Conservation (phyloP, 1,140 invertebrate species). For the Cyclina sinensis region DNA sequence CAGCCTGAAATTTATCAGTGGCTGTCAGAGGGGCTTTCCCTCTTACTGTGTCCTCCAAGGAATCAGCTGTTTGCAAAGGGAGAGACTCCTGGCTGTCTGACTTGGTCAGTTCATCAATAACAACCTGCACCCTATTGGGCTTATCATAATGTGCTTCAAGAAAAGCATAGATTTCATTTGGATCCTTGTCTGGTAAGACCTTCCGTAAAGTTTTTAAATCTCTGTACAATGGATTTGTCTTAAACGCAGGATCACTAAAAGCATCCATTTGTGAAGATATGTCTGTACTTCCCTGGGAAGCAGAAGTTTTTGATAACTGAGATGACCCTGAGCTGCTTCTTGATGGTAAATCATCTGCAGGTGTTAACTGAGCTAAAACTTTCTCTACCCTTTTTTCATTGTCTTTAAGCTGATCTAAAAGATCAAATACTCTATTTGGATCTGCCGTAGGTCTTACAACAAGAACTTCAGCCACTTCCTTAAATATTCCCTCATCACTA, state of each 20-base stretch:
- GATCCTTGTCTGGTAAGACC: constrained; percentile 81
- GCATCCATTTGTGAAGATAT: constrained; percentile 54
- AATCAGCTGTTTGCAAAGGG: constrained; percentile 25
- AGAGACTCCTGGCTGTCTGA: constrained; percentile 68
- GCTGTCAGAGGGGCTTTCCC: constrained; percentile 47
- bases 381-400: constrained; percentile 68
- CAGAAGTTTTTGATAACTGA: constrained; percentile 38
- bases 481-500: constrained; percentile 74
- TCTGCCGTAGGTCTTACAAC: constrained; percentile 59
- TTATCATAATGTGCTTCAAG: constrained; percentile 82
- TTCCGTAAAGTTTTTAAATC: constrained; percentile 81
- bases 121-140: constrained; percentile 79
- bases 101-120: constrained; percentile 81
- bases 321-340: constrained; percentile 43
- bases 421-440: constrained; percentile 70
- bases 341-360: constrained; percentile 66
- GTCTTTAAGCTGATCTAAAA: constrained; percentile 68
- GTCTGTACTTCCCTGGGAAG: constrained; percentile 39
- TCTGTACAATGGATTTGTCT: constrained; percentile 77
- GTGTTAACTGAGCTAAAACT: constrained; percentile 67
- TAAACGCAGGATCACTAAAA: constrained; percentile 72
- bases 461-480: constrained; percentile 73
- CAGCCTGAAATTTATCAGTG: constrained; percentile 86
- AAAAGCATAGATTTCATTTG: constrained; percentile 84
- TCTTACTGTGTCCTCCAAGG: constrained; percentile 44